Conservation (phyloP, 2,888 invertebrate species). For the Caenorhabditis auriculariae region DNA sequence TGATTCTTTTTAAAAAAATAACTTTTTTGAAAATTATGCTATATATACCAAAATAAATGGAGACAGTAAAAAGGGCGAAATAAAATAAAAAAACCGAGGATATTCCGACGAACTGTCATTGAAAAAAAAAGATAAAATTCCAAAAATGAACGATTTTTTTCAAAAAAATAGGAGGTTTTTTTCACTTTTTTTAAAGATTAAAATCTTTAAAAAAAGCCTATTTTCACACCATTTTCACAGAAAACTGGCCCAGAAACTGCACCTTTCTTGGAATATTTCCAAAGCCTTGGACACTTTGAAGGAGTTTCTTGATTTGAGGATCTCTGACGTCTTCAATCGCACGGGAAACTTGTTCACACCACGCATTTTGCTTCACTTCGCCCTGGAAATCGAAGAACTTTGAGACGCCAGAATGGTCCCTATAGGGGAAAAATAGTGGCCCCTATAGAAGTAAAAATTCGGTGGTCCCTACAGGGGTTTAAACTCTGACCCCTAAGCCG, state of each 20-base stretch:
- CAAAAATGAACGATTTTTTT: background rate
- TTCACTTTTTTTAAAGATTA: too few relatives aligned
- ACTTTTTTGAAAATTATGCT: background rate
- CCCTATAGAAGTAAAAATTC: too few relatives aligned
- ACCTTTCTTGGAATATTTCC: conserved; percentile 58
- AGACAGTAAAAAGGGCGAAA: too few relatives aligned
- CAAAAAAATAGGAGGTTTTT: background rate
- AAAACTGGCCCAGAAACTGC: background rate
- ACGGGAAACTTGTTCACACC: conserved; percentile 64
- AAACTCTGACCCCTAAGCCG: too few relatives aligned
- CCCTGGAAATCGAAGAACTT: conserved; percentile 54
- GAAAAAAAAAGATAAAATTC: too few relatives aligned
- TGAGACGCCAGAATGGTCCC: background rate
- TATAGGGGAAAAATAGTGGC: too few relatives aligned
- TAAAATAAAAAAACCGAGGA: too few relatives aligned
- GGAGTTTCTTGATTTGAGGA: conserved; percentile 39
- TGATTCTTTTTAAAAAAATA: background rate
- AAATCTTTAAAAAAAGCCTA: too few relatives aligned
- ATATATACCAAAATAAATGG: too few relatives aligned
- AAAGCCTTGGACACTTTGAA: conserved; percentile 41
- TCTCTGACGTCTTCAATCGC: conserved; percentile 56
- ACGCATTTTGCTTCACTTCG: conserved; percentile 67
- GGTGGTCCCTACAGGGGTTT: too few relatives aligned
- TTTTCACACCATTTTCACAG: too few relatives aligned
- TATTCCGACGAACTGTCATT: too few relatives aligned